These are phyloP conservation scores for Centrocercus urophasianus DNA, from an alignment of 2,113 vertebrate species.

Conservation along the genomic window DNA sequence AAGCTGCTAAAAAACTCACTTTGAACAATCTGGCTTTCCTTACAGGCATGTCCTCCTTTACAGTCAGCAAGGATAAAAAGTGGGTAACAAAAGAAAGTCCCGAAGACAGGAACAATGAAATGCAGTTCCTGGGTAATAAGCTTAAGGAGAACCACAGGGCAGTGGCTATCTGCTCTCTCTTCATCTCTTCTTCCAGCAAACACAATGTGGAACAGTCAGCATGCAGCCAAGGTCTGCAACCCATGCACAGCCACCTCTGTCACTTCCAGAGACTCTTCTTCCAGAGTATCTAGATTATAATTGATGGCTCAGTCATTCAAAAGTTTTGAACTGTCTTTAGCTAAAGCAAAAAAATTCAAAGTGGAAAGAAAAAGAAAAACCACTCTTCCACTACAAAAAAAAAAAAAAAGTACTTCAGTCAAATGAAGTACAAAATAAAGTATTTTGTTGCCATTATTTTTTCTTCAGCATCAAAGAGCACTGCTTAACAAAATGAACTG, in stretches of 20 bases:
- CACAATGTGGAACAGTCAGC: not conserved
- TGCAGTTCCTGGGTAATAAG: not conserved
- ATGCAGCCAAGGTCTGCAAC: not conserved
- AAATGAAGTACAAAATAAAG: not conserved
- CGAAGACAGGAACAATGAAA: not conserved
- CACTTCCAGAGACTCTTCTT: not conserved
- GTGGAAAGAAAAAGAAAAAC: not conserved
- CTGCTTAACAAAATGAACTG: not conserved
- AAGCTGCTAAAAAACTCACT: not conserved
- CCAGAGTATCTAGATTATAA: not conserved
- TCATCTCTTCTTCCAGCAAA: not conserved
- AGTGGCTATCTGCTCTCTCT: not conserved
- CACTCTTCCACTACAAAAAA: not conserved
- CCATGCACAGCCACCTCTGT: not conserved
- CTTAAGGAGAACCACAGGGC: not conserved
- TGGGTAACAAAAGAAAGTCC: not conserved
- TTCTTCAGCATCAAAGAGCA: not conserved
- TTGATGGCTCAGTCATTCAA: not conserved
- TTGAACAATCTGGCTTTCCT: not conserved
- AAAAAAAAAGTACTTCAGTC: not conserved
- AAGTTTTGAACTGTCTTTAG: not conserved
- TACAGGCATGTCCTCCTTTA: not conserved
- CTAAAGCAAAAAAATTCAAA: not conserved
- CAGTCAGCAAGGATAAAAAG: not conserved
- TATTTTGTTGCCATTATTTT: not conserved